phyloP scores from a whole-genome alignment of 1,140 invertebrate species.

The Ceratosolen fusciceps region DNA sequence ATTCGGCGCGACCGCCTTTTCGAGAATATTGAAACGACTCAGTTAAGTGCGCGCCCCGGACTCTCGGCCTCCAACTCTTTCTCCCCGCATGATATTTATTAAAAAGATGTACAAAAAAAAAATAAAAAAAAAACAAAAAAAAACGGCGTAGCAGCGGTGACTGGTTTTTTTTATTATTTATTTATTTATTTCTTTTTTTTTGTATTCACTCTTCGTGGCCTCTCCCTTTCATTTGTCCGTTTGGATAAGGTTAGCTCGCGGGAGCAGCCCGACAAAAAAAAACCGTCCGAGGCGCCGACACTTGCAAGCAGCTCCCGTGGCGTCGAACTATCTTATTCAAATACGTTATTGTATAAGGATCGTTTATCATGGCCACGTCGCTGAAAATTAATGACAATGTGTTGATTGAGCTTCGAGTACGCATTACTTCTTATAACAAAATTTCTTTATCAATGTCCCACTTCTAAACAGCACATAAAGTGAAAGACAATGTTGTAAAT shows the following conservation, averaged over 20 bases:
- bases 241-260: not conserved
- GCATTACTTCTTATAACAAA: constrained; percentile 20
- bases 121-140: no score
- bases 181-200: no score
- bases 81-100: constrained; percentile 36
- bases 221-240: not conserved
- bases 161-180: constrained; percentile 26
- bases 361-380: constrained; percentile 32
- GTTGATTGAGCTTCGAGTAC: constrained; percentile 34
- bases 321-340: constrained; percentile 32
- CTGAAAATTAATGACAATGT: constrained; percentile 41
- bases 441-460: constrained; percentile 32
- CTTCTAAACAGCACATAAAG: not conserved
- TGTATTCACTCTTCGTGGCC: not conserved
- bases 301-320: constrained; percentile 35
- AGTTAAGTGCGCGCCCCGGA: constrained; percentile 20
- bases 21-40: constrained; percentile 41
- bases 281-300: constrained; percentile 5
- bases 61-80: not conserved
- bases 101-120: constrained; percentile 28
- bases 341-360: constrained; percentile 42
- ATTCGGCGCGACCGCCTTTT: constrained; percentile 23
- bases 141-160: constrained; percentile 11
- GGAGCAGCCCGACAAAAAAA: not conserved
- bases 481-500: constrained; percentile 39